A percentile compares a stretch with the other conserved stretches of the same genome.
Evolutionary conservation across 2,113 vertebrate species (phyloP).

Genomic region (Sterrhoptilus dennistouni): DNA sequence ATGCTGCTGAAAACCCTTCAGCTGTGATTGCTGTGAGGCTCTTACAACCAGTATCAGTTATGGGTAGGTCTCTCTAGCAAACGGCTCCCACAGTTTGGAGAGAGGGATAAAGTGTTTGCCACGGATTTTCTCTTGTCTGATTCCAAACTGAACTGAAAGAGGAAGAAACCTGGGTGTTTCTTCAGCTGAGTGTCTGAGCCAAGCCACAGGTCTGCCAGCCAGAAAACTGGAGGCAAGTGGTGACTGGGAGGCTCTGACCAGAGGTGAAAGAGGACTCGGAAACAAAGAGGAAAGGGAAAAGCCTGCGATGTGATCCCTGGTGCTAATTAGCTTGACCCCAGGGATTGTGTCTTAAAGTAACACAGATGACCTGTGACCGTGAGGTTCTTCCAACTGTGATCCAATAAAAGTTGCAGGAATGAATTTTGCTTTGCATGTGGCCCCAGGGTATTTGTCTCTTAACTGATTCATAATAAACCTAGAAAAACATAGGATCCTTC

Average conservation of each 20-base stretch:
- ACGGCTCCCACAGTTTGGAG: not conserved
- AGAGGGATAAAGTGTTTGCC: not conserved
- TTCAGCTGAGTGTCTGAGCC: not conserved
- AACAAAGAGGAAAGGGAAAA: slow-evolving; percentile 33
- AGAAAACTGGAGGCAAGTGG: not conserved
- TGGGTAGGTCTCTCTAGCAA: not conserved
- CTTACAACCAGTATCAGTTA: not conserved
- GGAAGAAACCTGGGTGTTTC: not conserved
- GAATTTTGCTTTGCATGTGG: slow-evolving; percentile 7
- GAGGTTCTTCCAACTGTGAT: slow-evolving; percentile 21
- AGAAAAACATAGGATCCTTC: not conserved
- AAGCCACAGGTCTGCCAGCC: not conserved
- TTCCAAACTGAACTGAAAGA: not conserved
- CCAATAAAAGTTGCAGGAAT: slow-evolving; percentile 19
- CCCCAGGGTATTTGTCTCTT: not conserved
- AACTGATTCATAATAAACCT: slow-evolving; percentile 23
- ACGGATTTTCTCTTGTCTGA: not conserved
- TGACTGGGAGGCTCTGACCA: not conserved
- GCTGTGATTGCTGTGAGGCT: not conserved
- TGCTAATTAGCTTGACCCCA: slow-evolving; percentile 59
- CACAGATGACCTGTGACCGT: slow-evolving; percentile 11
- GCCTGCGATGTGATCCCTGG: not conserved
- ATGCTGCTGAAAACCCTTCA: not conserved
- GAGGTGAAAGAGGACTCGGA: not conserved
- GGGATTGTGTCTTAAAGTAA: slow-evolving; percentile 44